These are phyloP conservation scores for Synanthedon formicaeformis DNA, from an alignment of 2,888 invertebrate genomes.

Conservation along the genomic window DNA sequence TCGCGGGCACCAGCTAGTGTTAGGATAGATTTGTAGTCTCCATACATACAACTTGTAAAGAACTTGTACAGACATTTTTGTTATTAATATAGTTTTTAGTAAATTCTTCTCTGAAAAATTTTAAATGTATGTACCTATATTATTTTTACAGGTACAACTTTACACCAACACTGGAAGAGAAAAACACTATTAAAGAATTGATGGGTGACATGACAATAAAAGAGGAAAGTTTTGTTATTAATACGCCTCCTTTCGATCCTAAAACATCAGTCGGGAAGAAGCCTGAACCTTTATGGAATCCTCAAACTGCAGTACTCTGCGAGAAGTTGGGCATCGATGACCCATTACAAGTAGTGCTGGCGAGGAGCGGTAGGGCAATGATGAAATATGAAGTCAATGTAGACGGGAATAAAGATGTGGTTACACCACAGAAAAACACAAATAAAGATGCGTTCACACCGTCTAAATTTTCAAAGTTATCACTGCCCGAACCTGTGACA, in stretches of 20 bases:
- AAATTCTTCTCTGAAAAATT: too few relatives aligned
- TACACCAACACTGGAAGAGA: constrained; percentile 81
- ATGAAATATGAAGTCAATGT: constrained; percentile 18
- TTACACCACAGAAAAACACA: too few relatives aligned
- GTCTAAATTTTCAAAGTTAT: constrained; percentile 36
- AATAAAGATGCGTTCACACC: constrained; percentile 19
- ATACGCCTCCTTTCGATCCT: constrained; percentile 74
- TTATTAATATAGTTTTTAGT: too few relatives aligned
- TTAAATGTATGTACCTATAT: too few relatives aligned
- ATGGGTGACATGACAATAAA: constrained; percentile 76
- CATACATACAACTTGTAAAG: too few relatives aligned
- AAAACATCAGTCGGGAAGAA: constrained; percentile 42
- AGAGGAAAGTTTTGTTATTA: constrained; percentile 82
- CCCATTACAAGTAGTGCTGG: constrained; percentile 76
- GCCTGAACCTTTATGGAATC: constrained; percentile 71
- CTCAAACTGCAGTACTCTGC: constrained; percentile 78
- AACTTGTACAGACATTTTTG: too few relatives aligned
- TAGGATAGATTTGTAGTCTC: too few relatives aligned
- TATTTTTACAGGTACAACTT: constrained; percentile 74
- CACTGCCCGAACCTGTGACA: constrained; percentile 50
- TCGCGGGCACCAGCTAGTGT: too few relatives aligned
- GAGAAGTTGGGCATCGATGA: constrained; percentile 81
- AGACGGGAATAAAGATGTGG: constrained; percentile 5
- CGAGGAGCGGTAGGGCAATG: constrained; percentile 57
- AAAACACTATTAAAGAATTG: constrained; percentile 70